phyloP scores from a whole-genome alignment of 2,113 vertebrate species.

The Tricholaema leucomelas region DNA sequence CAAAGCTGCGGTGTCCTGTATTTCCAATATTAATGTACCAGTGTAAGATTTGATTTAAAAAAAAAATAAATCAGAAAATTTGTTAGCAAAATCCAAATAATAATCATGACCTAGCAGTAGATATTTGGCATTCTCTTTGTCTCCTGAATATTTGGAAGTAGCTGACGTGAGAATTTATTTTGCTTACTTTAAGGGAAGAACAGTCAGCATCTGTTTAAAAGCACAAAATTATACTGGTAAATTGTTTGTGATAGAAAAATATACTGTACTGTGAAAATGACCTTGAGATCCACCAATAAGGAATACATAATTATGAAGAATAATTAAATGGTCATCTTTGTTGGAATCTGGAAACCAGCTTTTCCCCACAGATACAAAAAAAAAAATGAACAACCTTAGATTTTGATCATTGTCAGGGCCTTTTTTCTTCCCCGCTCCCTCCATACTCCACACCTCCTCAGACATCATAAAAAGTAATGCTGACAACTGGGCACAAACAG shows the following conservation, averaged over 20 bases:
- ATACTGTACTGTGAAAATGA: neutral
- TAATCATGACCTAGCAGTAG: neutral
- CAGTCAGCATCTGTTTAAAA: neutral
- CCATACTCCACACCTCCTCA: neutral
- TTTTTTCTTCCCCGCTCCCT: neutral
- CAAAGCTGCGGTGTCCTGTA: neutral
- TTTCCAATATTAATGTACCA: neutral
- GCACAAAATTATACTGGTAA: neutral
- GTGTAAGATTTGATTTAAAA: neutral
- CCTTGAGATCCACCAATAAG: neutral
- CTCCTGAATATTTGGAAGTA: neutral
- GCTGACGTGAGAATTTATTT: neutral
- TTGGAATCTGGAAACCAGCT: neutral
- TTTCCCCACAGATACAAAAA: neutral
- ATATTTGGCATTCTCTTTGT: neutral
- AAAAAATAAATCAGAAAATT: neutral
- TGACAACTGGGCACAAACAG: neutral
- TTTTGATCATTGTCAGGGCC: neutral
- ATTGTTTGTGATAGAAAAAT: neutral
- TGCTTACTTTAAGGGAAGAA: neutral
- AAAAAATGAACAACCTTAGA: neutral
- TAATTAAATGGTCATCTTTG: constrained; percentile 55
- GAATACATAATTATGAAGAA: constrained; percentile 37
- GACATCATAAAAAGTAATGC: neutral
- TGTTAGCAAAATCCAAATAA: neutral